phyloP scores from a whole-genome alignment of 2,888 invertebrate genomes.

The Callyntrura guangdongensis region DNA sequence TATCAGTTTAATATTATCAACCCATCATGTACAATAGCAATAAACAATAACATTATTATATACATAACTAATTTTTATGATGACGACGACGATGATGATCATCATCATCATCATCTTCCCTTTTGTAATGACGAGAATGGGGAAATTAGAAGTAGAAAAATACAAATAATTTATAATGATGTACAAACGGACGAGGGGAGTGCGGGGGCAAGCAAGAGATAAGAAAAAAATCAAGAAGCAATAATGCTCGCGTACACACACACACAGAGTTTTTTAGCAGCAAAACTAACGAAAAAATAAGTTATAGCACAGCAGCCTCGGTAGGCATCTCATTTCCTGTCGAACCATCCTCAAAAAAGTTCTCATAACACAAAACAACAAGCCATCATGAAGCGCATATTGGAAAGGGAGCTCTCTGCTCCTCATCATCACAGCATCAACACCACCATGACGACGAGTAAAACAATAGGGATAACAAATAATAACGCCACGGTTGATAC shows the following conservation, averaged over 20 bases:
- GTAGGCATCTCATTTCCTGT: slow-evolving; percentile 68
- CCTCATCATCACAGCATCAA: background rate
- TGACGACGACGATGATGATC: slow-evolving; percentile 1
- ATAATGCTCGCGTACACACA: no score
- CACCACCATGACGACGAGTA: background rate
- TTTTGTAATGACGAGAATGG: background rate
- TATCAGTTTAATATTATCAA: slow-evolving; percentile 1
- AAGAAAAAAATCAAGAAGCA: background rate
- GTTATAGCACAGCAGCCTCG: background rate
- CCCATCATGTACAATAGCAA: slow-evolving; percentile 34
- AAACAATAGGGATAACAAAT: slow-evolving; percentile 23
- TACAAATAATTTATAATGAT: slow-evolving; percentile 9
- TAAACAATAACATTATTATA: slow-evolving; percentile 59
- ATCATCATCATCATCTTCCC: background rate
- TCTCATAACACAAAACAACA: slow-evolving; percentile 54
- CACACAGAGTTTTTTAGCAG: no score
- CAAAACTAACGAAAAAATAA: no score
- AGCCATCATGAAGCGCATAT: background rate
- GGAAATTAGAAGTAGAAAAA: slow-evolving; percentile 52
- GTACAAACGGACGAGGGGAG: slow-evolving; percentile 15
- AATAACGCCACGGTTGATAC: background rate
- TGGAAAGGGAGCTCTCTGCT: background rate
- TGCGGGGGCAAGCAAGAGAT: background rate
- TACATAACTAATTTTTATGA: slow-evolving; percentile 59
- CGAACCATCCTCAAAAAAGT: slow-evolving; percentile 72